Evolutionary conservation across 2,797 vertebrate species (phyloP).

Genomic region (Artibeus jamaicensis): DNA sequence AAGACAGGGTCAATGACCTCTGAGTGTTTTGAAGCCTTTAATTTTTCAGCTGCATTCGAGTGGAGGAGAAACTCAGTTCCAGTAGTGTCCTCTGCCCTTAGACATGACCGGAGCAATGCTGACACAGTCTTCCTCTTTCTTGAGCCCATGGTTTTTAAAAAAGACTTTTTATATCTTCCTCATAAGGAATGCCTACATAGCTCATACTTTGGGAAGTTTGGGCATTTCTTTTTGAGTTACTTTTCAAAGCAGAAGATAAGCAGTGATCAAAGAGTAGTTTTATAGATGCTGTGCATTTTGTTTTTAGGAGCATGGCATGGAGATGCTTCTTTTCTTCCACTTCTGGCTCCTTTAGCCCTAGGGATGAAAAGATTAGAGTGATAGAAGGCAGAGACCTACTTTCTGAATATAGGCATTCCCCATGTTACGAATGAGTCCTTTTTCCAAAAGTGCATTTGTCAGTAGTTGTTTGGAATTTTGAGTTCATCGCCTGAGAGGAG

Average conservation of each 20-base stretch:
- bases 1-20: background rate
- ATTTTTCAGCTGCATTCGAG: background rate
- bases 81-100: background rate
- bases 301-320: background rate
- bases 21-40: background rate
- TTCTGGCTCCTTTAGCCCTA: slow-evolving; percentile 27
- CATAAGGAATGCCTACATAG: background rate
- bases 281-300: slow-evolving; percentile 19
- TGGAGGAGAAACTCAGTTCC: background rate
- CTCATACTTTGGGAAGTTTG: background rate
- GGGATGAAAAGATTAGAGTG: slow-evolving; percentile 41
- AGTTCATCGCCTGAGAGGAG: slow-evolving; percentile 22
- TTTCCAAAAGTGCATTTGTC: slow-evolving; percentile 28
- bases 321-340: background rate
- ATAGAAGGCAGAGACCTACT: slow-evolving; percentile 54
- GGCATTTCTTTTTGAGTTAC: background rate
- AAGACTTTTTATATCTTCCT: background rate
- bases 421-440: slow-evolving; percentile 36
- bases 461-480: slow-evolving; percentile 16
- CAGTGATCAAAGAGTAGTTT: background rate
- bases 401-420: slow-evolving; percentile 37
- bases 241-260: slow-evolving; percentile 53
- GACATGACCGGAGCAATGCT: background rate
- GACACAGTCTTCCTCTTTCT: background rate
- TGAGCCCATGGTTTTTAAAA: background rate